Base-by-base conservation (phyloP, 92 coral and sea anemone genomes). In the Anthopleura xanthogrammica region DNA sequence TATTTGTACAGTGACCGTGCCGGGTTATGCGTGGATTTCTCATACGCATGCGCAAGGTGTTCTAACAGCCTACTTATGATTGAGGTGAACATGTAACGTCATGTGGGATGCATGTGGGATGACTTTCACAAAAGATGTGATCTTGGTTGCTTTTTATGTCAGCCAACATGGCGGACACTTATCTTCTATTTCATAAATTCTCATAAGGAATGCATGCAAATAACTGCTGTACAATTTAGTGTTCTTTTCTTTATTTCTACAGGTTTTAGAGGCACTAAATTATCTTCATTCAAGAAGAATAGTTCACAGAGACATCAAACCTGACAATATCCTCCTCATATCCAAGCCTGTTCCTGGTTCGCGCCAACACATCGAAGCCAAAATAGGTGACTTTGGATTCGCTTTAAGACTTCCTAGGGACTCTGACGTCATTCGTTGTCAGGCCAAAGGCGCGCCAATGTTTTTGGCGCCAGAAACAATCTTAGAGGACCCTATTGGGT, bases 391-490 rank as follows among this genome's bases (percentile, higher is more conserved):
- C 73, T 95, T 95, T 79, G 98, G 98, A 4, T 84, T 95, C 64
- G 98, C 98, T 42, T 75, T 92, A 56, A 86, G 81, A 73, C 83
- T 93, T 55, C 97, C 97, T 16, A 75, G 74, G 23, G 87, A 86
- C 64, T 76, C 85, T 78, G 94, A 91, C 84, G 94, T 88, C 78
- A 84, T 91, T 80, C 52, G 87, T 52, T 93, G 92, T 81, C 83
- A 80, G 19, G 90, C 98, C 13, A 85, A 92, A 72, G 98, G 98
- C 50, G 98, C 98, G n/a, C 98, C 98, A 19, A 80, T 95, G 88
- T 95, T 91, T 79, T 92, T 95, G 20, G 98, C 98, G 7, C 98
- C 98, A 3, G 98, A 95, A 76, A 95, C 98, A 16, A 95, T 95
- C 36, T 85, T 95, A 55, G 98, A 92, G 43, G 94, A 90, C 29